Conservation (phyloP, 2,113 vertebrate genomes). For the Guaruba guarouba region DNA sequence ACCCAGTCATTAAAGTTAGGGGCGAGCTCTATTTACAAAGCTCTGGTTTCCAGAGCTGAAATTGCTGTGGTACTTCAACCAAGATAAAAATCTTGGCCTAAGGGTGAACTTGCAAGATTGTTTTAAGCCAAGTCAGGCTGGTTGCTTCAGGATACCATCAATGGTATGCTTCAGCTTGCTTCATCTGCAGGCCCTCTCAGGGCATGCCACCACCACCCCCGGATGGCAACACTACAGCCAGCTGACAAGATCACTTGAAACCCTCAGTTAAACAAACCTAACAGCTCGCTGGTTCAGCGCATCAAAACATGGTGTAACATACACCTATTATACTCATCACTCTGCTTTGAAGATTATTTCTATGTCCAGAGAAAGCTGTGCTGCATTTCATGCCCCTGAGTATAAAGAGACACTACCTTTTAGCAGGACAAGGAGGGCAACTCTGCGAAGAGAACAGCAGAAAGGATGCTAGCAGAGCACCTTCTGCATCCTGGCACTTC, state of each 20-base stretch:
- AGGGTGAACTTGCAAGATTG: background rate
- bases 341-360: background rate
- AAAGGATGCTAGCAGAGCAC: background rate
- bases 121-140: background rate
- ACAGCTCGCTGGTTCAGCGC: background rate
- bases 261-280: background rate
- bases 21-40: background rate
- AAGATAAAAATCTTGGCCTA: background rate
- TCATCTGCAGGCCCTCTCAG: background rate
- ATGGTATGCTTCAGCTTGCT: background rate
- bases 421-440: background rate
- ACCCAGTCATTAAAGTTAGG: background rate
- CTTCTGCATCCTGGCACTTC: background rate
- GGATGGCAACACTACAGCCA: background rate
- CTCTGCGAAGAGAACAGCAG: background rate
- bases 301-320: background rate
- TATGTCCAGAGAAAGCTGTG: background rate
- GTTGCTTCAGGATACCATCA: background rate
- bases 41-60: background rate
- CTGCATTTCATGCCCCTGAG: background rate
- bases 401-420: background rate
- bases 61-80: background rate
- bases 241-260: background rate
- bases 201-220: background rate
- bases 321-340: background rate